Evolutionary conservation across 2,113 vertebrate species (phyloP).

Genomic region (Barbus barbus): DNA sequence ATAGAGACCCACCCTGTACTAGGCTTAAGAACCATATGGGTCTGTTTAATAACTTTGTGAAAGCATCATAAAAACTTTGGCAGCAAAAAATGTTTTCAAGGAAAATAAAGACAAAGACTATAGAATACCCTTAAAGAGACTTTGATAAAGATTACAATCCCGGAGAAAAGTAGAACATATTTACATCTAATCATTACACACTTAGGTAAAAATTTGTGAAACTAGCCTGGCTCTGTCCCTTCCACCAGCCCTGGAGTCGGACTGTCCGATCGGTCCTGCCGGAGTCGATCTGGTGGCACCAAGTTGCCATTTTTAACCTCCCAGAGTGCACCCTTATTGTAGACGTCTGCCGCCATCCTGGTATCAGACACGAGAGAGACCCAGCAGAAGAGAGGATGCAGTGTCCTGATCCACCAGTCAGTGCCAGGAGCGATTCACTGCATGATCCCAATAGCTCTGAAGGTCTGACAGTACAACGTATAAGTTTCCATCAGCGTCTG

Average conservation of each 20-base stretch:
- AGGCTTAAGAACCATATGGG: background rate
- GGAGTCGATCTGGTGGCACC: conserved; percentile 76
- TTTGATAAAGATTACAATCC: background rate
- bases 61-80: background rate
- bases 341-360: conserved; percentile 83
- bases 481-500: background rate
- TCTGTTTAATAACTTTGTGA: background rate
- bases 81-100: no score
- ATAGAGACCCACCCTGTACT: background rate
- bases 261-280: conserved; percentile 83
- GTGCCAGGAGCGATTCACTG: background rate
- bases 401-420: background rate
- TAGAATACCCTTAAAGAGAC: no score
- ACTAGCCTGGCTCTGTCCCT: conserved; percentile 91
- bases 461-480: background rate
- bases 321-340: conserved; percentile 73
- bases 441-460: background rate
- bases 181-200: background rate
- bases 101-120: no score
- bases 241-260: conserved; percentile 90
- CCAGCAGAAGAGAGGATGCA: conserved; percentile 49
- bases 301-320: conserved; percentile 76
- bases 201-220: background rate
- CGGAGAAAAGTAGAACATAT: background rate
- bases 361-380: conserved; percentile 25